Base-by-base conservation (phyloP, 2,113 vertebrate species). In the Triplophysa siluroides region DNA sequence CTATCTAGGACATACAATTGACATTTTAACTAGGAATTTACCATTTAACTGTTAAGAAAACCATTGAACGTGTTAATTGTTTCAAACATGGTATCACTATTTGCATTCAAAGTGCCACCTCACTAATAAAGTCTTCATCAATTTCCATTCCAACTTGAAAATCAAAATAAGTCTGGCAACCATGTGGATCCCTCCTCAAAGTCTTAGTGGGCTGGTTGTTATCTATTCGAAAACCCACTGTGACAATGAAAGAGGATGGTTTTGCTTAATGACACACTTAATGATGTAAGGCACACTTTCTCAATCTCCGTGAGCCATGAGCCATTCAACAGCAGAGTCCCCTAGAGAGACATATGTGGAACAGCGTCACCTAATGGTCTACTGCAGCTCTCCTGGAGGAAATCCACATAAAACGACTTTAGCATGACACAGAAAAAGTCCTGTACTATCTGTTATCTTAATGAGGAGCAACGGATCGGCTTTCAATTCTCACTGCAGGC, bases 401-500 rank as follows among this genome's bases (percentile, higher is more conserved):
- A 52, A 52, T 65, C 24, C 43, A 23, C 65, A 50, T 64, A 64
- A 76, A 64, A 33, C 23, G 18, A 52, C 41, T 65, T 76, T 23
- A 65, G 45, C 19, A 1, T 76, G 26, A 45, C 8, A 76, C 74
- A 13, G 61, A 76, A 45, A 60, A 29, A 62, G 54, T 63, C 72
- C 24, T 13, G 14, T 18, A 6, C 71, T 29, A 76, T 76, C 45
- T 65, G 74, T 65, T 76, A 54, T 65, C 61, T 38, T 76, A 76
- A 76, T 54, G 45, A 76, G 61, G 65, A 64, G 62, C 45, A 33
- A 26, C 58, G 14, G 18, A 10, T 45, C 72, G 24, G 41, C 13
- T 47, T 75, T 75, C 58, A 62, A 13, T 75, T 75, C 72, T 33
- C 74, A 76, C 74, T 65, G 74, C 43, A 52, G 45, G 43, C 61